A percentile compares a stretch with the other conserved stretches of the same genome.
Conservation (phyloP, 2,113 vertebrate genomes). For the Oncorhynchus clarkii region DNA sequence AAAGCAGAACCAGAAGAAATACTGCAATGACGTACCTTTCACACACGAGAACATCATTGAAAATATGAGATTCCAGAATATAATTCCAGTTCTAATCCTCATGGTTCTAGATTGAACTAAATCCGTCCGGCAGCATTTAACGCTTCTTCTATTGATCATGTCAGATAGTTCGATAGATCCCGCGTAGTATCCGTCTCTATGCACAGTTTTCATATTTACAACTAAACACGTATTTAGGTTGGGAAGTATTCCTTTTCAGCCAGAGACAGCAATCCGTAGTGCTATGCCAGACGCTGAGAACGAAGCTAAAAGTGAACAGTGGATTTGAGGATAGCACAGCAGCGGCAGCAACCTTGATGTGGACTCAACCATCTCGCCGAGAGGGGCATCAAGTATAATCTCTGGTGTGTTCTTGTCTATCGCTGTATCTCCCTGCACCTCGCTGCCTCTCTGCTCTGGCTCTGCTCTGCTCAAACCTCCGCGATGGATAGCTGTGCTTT, state of each 20-base stretch:
- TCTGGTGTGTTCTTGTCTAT: conserved; percentile 65
- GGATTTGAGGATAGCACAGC: conserved; percentile 85
- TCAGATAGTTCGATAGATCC: conserved; percentile 81
- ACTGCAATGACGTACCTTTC: conserved; percentile 86
- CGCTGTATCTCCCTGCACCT: conserved; percentile 21
- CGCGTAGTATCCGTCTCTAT: conserved; percentile 82
- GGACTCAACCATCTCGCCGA: conserved; percentile 99
- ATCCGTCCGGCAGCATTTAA: conserved; percentile 86
- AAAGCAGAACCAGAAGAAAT: conserved; percentile 33
- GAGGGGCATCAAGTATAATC: conserved; percentile 90
- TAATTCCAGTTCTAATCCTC: conserved; percentile 93
- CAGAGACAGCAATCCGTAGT: conserved; percentile 53
- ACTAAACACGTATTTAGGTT: conserved; percentile 52
- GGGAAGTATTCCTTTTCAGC: conserved; percentile 30
- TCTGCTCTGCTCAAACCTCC: conserved; percentile 8
- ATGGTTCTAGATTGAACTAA: conserved; percentile 84
- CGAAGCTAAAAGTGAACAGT: conserved; percentile 76
- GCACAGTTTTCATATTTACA: conserved; percentile 85
- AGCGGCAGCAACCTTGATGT: conserved; percentile 89
- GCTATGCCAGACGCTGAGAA: conserved; percentile 56
- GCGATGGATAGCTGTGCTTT: conserved; percentile 18
- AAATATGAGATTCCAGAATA: conserved; percentile 95
- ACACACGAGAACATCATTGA: conserved; percentile 93
- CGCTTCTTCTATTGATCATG: conserved; percentile 86
- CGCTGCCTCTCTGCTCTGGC: conserved; percentile 9